Evolutionary conservation across 2,888 invertebrate genomes (phyloP).

Genomic region (Tetragonisca angustula): DNA sequence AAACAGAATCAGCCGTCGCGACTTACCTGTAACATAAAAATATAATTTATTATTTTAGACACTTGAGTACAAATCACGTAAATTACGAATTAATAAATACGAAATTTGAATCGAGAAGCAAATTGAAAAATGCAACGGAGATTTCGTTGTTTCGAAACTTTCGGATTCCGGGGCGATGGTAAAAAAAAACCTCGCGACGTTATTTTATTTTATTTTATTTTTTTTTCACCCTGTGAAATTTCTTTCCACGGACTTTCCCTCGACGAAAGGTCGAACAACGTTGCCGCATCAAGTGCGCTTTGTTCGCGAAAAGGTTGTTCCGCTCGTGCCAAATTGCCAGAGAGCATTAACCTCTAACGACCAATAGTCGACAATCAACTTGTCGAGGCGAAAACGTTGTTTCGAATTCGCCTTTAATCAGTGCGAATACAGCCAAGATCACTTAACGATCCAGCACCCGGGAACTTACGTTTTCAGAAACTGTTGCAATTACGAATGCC

Average conservation of each 20-base stretch:
- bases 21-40: slow-evolving; percentile 43
- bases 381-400: neutral
- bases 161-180: neutral
- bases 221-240: neutral
- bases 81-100: neutral
- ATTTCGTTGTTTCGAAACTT: neutral
- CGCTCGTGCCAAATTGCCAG: slow-evolving; percentile 2
- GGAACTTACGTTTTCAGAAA: neutral
- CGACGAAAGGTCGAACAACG: neutral
- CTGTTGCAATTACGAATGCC: neutral
- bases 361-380: slow-evolving; percentile 5
- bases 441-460: neutral
- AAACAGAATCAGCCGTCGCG: neutral
- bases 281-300: neutral
- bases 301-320: neutral
- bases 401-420: slow-evolving; percentile 1
- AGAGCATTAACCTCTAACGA: slow-evolving; percentile 6
- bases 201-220: neutral
- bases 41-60: neutral
- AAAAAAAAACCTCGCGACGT: neutral
- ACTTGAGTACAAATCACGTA: no score
- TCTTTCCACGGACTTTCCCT: neutral
- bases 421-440: neutral
- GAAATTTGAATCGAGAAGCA: neutral
- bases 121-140: neutral